Conservation (phyloP, 2,797 vertebrate species). For the Manis crassicaudata region DNA sequence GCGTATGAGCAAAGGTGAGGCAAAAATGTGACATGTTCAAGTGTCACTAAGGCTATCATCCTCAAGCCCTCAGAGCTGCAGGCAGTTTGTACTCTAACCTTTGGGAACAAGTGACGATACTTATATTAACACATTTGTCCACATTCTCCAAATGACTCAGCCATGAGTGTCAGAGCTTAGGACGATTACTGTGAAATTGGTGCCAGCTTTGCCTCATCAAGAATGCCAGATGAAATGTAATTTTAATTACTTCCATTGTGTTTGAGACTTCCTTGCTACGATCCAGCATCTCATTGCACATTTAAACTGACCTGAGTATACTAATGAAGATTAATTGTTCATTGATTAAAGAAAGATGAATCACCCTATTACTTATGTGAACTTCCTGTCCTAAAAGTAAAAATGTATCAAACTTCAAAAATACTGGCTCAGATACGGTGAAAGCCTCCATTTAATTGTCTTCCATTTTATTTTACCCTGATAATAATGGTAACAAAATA, state of each 20-base stretch:
- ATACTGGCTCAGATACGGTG: neutral
- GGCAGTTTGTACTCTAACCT: constrained; percentile 1
- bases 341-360: constrained; percentile 74
- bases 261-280: constrained; percentile 66
- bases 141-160: constrained; percentile 7
- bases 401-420: constrained; percentile 57
- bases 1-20: neutral
- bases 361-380: constrained; percentile 62
- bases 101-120: constrained; percentile 21
- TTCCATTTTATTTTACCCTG: constrained; percentile 37
- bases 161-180: constrained; percentile 30
- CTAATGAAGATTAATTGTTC: constrained; percentile 77
- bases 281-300: constrained; percentile 49
- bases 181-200: constrained; percentile 48
- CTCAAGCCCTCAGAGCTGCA: neutral
- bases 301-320: constrained; percentile 66
- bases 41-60: neutral
- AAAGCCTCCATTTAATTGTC: neutral
- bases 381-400: constrained; percentile 58
- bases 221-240: constrained; percentile 62
- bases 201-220: constrained; percentile 59
- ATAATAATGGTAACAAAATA: constrained; percentile 1
- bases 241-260: constrained; percentile 74
- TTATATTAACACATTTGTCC: constrained; percentile 54
- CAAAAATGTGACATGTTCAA: neutral